These are phyloP conservation scores for Ceraclea dissimilis DNA, from an alignment of 2,888 invertebrate genomes.

Conservation along the genomic window DNA sequence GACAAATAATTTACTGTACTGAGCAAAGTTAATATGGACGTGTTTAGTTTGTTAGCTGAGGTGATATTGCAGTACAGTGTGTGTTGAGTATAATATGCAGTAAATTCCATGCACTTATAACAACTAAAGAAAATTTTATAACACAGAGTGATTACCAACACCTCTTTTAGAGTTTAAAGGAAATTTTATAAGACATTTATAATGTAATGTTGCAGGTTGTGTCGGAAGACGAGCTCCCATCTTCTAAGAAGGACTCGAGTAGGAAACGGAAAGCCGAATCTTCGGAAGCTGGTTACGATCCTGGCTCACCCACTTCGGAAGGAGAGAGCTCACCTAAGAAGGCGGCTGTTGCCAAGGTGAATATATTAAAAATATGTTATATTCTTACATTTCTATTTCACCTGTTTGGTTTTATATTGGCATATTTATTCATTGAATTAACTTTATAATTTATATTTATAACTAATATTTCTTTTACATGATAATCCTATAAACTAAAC, in stretches of 20 bases:
- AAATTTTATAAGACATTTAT: no score
- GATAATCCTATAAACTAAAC: not conserved
- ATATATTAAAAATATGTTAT: not conserved
- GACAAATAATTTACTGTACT: no score
- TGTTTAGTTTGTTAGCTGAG: no score
- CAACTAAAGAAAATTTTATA: no score
- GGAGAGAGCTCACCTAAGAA: conserved; percentile 57
- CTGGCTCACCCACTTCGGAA: conserved; percentile 73
- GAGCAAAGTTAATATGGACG: no score
- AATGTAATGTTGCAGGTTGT: conserved; percentile 55
- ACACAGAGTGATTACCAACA: no score
- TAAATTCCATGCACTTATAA: no score
- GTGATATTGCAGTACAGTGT: no score
- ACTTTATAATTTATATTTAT: conserved; percentile 11
- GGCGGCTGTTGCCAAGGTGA: conserved; percentile 44
- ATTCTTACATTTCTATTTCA: no score
- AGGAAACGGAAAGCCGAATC: conserved; percentile 48
- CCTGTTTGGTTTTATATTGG: not conserved
- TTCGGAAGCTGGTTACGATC: conserved; percentile 62
- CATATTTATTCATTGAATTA: no score
- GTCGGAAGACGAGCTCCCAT: conserved; percentile 74
- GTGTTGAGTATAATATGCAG: no score
- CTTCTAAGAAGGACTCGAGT: conserved; percentile 43
- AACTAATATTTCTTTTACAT: not conserved
- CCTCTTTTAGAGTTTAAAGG: no score